A percentile compares a stretch with the other conserved stretches of the same genome.
Evolutionary conservation across 2,888 invertebrate species (phyloP).

Genomic region (Pristionchus mayeri): DNA sequence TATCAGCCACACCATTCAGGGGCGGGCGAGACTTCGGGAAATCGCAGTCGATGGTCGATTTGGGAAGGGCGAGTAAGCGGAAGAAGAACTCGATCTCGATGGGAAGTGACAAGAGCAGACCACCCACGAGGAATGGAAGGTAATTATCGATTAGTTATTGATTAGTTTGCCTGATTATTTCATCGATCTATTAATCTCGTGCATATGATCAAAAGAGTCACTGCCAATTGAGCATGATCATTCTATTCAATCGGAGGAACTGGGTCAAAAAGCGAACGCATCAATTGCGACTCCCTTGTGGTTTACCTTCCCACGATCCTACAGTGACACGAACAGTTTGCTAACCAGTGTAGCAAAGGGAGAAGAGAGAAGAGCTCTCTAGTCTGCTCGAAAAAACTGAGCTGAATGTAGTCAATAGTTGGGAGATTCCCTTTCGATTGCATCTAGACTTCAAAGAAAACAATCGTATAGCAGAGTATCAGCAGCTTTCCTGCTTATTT

Average conservation of each 20-base stretch:
- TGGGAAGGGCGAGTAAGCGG: constrained; percentile 24
- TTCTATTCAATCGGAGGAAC: no score
- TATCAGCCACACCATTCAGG: constrained; percentile 3
- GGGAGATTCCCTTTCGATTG: no score
- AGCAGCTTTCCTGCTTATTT: no score
- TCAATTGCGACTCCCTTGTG: no score
- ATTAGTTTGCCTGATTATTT: no score
- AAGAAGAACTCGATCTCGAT: constrained; percentile 47
- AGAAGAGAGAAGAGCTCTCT: neutral
- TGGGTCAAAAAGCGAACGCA: neutral
- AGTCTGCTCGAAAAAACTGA: neutral
- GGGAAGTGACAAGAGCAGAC: neutral
- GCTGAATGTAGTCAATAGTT: no score
- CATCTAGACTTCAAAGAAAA: neutral
- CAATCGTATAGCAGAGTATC: neutral
- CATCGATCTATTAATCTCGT: no score
- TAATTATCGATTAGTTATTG: neutral
- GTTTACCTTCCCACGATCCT: neutral
- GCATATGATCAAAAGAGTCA: no score
- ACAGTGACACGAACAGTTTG: constrained; percentile 7
- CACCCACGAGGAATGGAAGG: constrained; percentile 39
- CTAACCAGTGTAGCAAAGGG: neutral
- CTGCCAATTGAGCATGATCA: no score
- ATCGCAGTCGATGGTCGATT: constrained; percentile 39
- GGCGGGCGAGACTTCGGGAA: constrained; percentile 16